Percentiles rank a stretch among this genome's conserved stretches.
phyloP scores from a whole-genome alignment of 2,113 vertebrate species.

The Okapia johnstoni region DNA sequence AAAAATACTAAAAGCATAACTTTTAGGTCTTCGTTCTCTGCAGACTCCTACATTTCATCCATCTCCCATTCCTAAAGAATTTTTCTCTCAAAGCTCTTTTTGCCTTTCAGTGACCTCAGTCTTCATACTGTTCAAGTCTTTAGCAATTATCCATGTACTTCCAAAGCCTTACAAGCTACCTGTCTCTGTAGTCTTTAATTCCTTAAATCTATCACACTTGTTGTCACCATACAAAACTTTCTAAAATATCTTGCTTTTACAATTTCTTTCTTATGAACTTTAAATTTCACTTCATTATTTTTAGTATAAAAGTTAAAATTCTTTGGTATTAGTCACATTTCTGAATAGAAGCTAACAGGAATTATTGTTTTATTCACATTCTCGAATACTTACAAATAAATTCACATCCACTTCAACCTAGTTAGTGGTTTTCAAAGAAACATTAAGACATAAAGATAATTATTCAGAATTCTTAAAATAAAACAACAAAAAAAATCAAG shows the following conservation, averaged over 20 bases:
- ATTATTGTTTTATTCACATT: neutral
- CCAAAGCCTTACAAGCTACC: neutral
- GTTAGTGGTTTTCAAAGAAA: neutral
- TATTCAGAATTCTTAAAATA: neutral
- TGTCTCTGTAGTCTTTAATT: neutral
- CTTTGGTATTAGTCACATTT: neutral
- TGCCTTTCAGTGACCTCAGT: neutral
- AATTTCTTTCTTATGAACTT: conserved; percentile 15
- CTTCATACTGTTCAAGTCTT: neutral
- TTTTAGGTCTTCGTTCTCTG: neutral
- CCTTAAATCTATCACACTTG: neutral
- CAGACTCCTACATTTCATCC: neutral
- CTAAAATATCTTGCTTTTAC: neutral
- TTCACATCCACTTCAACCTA: neutral
- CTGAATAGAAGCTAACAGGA: neutral
- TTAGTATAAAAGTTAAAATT: conserved; percentile 13
- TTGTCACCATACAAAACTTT: neutral
- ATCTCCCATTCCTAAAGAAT: neutral
- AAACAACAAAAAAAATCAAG: neutral
- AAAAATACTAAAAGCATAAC: neutral
- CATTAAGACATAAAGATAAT: neutral
- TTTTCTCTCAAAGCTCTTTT: conserved; percentile 1
- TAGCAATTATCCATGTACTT: neutral
- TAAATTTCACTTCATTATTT: conserved; percentile 9
- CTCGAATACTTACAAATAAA: neutral